Conservation (phyloP, 2,888 invertebrate genomes). For the Ptilodon capucinus region DNA sequence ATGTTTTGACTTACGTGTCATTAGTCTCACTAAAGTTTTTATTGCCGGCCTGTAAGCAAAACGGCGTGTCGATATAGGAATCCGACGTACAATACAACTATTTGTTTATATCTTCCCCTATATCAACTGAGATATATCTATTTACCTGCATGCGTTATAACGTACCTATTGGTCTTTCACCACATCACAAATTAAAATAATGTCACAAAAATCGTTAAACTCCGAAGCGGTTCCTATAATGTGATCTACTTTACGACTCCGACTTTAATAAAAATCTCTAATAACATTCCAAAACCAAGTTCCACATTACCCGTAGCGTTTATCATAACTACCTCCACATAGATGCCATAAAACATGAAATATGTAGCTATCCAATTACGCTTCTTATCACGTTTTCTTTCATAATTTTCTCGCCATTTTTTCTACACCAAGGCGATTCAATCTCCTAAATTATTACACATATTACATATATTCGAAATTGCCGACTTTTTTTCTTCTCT, state of each 20-base stretch:
- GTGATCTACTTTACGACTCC: conserved; percentile 65
- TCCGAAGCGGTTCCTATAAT: conserved; percentile 48
- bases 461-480: conserved; percentile 55
- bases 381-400: conserved; percentile 49
- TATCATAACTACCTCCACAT: conserved; percentile 57
- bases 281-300: conserved; percentile 69
- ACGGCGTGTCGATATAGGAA: too few relatives aligned
- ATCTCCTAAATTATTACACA: conserved; percentile 69
- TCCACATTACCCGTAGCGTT: conserved; percentile 52
- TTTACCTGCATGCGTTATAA: conserved; percentile 21
- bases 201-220: conserved; percentile 47
- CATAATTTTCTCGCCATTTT: conserved; percentile 46
- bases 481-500: conserved; percentile 55
- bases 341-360: conserved; percentile 56
- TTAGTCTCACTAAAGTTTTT: too few relatives aligned
- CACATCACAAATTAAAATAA: conserved; percentile 54
- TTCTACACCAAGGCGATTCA: conserved; percentile 45
- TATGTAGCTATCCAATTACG: conserved; percentile 67
- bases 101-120: too few relatives aligned
- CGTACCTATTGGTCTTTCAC: conserved; percentile 41
- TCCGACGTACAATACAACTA: too few relatives aligned
- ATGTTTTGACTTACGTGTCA: too few relatives aligned
- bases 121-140: background rate
- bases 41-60: too few relatives aligned
- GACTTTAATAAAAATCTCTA: conserved; percentile 71